These are phyloP conservation scores for Pachydiplax longipennis DNA, from an alignment of 2,888 invertebrate genomes.

Conservation along the genomic window DNA sequence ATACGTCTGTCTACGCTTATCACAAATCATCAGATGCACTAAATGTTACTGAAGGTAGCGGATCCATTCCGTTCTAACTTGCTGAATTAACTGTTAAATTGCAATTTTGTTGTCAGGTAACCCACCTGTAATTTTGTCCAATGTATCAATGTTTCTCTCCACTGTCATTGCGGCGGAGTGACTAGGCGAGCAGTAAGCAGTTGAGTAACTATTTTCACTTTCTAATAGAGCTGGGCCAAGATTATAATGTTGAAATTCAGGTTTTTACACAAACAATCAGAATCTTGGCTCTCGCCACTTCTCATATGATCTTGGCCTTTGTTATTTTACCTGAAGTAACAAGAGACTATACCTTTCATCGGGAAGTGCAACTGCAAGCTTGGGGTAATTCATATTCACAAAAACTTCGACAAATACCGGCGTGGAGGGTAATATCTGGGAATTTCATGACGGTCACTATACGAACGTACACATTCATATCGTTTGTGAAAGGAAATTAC, in stretches of 20 bases:
- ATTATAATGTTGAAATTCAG: constrained; percentile 32
- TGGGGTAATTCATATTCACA: constrained; percentile 40
- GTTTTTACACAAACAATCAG: constrained; percentile 35
- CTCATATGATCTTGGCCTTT: constrained; percentile 43
- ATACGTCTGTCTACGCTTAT: constrained; percentile 40
- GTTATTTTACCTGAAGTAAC: constrained; percentile 40
- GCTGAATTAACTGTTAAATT: constrained; percentile 41
- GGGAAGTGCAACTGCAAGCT: constrained; percentile 42
- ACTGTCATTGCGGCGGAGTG: constrained; percentile 44
- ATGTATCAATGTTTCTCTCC: constrained; percentile 46
- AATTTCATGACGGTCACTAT: constrained; percentile 40
- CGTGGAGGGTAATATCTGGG: constrained; percentile 25
- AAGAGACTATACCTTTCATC: constrained; percentile 45
- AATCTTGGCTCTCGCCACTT: constrained; percentile 42
- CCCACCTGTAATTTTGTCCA: constrained; percentile 47
- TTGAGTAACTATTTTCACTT: constrained; percentile 31
- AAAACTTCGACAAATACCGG: neutral
- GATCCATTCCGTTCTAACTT: constrained; percentile 43
- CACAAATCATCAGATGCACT: constrained; percentile 39
- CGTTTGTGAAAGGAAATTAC: constrained; percentile 1
- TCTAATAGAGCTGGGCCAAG: constrained; percentile 42
- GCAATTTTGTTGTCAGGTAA: constrained; percentile 42
- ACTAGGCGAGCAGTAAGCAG: constrained; percentile 44
- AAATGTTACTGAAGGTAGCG: constrained; percentile 42
- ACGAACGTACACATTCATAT: constrained; percentile 18